phyloP scores from a whole-genome alignment of 2,113 vertebrate species.

The Pongo pygmaeus region DNA sequence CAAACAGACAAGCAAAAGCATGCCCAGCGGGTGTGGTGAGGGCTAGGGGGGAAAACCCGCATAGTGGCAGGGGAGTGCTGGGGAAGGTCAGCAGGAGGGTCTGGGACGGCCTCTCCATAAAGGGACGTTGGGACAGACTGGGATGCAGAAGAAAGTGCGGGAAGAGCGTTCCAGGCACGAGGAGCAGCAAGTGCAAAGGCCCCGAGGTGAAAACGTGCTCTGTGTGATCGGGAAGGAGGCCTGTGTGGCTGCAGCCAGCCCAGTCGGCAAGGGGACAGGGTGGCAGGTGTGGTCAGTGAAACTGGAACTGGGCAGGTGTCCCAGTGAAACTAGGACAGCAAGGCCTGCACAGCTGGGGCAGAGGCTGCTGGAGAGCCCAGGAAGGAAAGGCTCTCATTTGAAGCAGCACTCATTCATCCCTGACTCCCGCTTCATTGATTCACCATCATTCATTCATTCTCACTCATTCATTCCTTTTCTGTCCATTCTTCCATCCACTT shows the following conservation, averaged over 20 bases:
- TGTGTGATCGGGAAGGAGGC: background rate
- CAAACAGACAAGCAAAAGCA: background rate
- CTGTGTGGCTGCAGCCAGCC: background rate
- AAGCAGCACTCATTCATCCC: fast-evolving
- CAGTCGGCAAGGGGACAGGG: background rate
- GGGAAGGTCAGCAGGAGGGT: background rate
- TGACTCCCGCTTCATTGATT: background rate
- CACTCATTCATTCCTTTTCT: background rate
- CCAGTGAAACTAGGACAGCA: too few relatives aligned
- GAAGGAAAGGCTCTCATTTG: too few relatives aligned
- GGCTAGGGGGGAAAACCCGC: fast-evolving
- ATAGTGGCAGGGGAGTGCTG: too few relatives aligned
- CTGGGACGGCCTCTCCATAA: fast-evolving
- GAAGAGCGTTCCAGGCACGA: background rate
- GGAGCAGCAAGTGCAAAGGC: background rate
- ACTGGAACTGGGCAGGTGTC: background rate
- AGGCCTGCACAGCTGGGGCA: background rate
- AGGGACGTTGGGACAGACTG: background rate
- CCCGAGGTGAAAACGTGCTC: background rate
- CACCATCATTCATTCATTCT: background rate
- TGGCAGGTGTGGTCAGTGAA: background rate
- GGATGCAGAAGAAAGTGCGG: background rate
- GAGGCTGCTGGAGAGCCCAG: background rate
- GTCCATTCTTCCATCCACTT: background rate
- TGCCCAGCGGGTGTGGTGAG: fast-evolving